These are phyloP conservation scores for Iguana delicatissima DNA, from an alignment of 2,797 vertebrate genomes.

Conservation along the genomic window DNA sequence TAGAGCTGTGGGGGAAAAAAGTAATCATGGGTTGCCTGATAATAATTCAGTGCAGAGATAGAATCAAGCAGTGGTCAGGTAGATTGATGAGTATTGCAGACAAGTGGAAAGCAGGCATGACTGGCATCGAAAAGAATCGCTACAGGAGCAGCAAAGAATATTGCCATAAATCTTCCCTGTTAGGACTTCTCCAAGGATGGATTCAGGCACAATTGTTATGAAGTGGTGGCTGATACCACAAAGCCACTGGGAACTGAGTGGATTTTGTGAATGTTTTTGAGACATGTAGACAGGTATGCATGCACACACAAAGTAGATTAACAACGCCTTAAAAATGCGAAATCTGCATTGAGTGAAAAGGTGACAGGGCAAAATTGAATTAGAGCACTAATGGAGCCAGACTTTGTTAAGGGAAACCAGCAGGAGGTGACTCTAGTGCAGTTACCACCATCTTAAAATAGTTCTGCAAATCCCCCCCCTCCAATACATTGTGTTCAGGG, in stretches of 20 bases:
- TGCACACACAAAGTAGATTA: not conserved
- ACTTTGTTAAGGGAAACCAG: not conserved
- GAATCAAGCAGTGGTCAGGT: conserved; percentile 36
- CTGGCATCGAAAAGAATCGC: conserved; percentile 3
- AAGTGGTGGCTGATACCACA: not conserved
- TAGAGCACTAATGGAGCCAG: not conserved
- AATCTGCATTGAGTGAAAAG: not conserved
- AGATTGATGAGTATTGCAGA: conserved; percentile 44
- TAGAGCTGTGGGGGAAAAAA: conserved; percentile 21
- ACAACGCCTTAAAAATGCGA: not conserved
- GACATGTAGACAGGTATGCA: not conserved
- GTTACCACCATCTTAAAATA: not conserved
- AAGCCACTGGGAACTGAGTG: not conserved
- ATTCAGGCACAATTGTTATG: not conserved
- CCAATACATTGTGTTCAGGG: not conserved
- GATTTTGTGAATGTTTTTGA: not conserved
- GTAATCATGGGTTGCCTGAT: conserved; percentile 30
- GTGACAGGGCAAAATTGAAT: not conserved
- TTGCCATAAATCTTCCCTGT: not conserved
- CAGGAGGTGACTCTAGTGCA: not conserved
- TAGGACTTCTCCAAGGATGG: not conserved
- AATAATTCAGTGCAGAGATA: conserved; percentile 38
- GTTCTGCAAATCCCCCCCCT: not conserved
- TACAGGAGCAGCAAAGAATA: not conserved
- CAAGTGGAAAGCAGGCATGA: conserved; percentile 9